phyloP scores from a whole-genome alignment of 1,140 invertebrate species.

The Zaprionus ghesquierei region DNA sequence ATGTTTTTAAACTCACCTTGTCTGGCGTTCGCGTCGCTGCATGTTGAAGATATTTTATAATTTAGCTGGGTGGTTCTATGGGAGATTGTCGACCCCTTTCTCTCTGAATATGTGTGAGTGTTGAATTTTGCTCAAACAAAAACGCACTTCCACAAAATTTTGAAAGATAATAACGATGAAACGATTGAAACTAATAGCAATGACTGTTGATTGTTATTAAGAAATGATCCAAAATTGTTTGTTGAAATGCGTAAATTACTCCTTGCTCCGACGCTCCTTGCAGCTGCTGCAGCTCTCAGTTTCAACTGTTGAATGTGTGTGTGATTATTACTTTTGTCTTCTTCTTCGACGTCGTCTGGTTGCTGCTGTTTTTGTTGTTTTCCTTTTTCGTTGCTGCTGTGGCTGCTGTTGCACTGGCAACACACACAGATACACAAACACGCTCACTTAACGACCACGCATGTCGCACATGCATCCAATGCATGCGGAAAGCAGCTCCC shows the following conservation, averaged over 20 bases:
- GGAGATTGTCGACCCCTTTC: slow-evolving; percentile 6
- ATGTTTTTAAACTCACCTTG: slow-evolving; percentile 78
- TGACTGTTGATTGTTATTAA: slow-evolving; percentile 37
- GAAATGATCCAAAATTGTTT: slow-evolving; percentile 44
- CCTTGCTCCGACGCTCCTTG: background rate
- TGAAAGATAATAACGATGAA: slow-evolving; percentile 41
- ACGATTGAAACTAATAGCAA: slow-evolving; percentile 42
- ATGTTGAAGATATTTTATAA: slow-evolving; percentile 35
- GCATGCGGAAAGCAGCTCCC: slow-evolving; percentile 43
- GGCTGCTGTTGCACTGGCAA: slow-evolving; percentile 8
- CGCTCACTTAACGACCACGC: slow-evolving; percentile 55
- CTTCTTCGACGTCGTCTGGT: background rate
- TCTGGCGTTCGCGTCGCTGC: slow-evolving; percentile 73
- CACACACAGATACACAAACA: slow-evolving; percentile 34
- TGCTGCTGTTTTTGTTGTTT: background rate
- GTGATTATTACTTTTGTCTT: slow-evolving; percentile 7
- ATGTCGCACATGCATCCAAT: slow-evolving; percentile 68
- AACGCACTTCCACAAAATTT: slow-evolving; percentile 60
- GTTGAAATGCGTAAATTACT: slow-evolving; percentile 22
- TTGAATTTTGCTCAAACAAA: slow-evolving; percentile 56
- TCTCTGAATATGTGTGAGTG: no score
- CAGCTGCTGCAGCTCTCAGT: background rate
- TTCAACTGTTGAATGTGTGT: slow-evolving; percentile 38
- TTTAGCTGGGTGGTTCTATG: slow-evolving; percentile 8
- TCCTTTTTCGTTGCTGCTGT: background rate